Evolutionary conservation across 2,113 vertebrate species (phyloP), one percentile per base, ranked within the genome.

Genomic region (Erpornis zantholeuca): DNA sequence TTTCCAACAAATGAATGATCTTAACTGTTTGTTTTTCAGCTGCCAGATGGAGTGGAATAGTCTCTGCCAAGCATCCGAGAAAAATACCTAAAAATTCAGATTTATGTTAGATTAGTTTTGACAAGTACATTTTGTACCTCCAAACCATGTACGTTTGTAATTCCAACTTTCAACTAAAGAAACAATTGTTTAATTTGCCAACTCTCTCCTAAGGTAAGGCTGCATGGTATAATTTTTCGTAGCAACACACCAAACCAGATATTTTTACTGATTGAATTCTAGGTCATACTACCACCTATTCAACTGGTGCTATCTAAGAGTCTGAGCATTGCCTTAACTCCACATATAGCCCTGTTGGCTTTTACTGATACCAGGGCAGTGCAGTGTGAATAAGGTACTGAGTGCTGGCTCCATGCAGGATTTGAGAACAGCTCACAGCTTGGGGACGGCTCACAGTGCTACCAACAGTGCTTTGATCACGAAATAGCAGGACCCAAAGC

Each of bases 21-120:
- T 94, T 89, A 94, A 95, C 91, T 44, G 40, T 35, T 72, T 82
- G 70, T 31, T 96, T 97, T 97, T 92, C 82, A 92, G 60, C 90
- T 92, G 82, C 90, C 86, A 91, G 87, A 94, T 92, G 81, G 69
- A 94, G 27, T 31, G 16, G 29, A 88, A 90, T 89, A 90, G 13
- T 95, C 69, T 87, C 56, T 85, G 82, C 70, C 69, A 63, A 35
- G 71, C 49, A 86, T 91, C 65, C 77, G 15, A 92, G 75, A 85
- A 95, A 95, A 97, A 95, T 50, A 49, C 89, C 64, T 78, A 69
- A 86, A 82, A 66, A 35, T 72, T 64, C 42, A 65, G 50, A 70
- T 94, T 93, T 94, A 40, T 38, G 15, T 68, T 88, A 79, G 50
- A 92, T 90, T 92, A 82, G 66, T 92, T 94, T 77, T 86, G 93